These are phyloP conservation scores for Leptestheria dahalacensis DNA, from an alignment of 1,140 invertebrate genomes.

Conservation along the genomic window DNA sequence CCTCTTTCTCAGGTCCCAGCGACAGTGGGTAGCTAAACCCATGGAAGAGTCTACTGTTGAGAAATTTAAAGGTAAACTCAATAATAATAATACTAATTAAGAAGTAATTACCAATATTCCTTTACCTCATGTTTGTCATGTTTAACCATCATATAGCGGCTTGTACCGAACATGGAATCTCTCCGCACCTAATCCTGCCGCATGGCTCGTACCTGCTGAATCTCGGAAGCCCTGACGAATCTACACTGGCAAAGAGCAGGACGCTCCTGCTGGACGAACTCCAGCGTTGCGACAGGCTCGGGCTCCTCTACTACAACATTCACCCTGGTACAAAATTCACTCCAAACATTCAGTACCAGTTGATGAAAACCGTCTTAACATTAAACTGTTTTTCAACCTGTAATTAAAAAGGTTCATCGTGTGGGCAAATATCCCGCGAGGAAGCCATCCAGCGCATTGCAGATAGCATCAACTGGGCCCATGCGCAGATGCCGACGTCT, in stretches of 20 bases:
- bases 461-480: constrained; percentile 33
- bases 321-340: constrained; percentile 31
- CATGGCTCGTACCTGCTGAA: constrained; percentile 40
- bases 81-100: no score
- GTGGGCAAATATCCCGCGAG: constrained; percentile 27
- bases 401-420: constrained; percentile 31
- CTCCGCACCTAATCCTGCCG: constrained; percentile 23
- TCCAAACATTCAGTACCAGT: no score
- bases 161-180: constrained; percentile 19
- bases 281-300: constrained; percentile 32
- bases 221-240: constrained; percentile 31
- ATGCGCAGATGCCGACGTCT: constrained; percentile 25
- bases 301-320: constrained; percentile 35
- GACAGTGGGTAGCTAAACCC: constrained; percentile 34
- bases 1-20: constrained; percentile 32
- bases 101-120: no score
- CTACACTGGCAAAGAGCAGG: constrained; percentile 32
- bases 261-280: constrained; percentile 34
- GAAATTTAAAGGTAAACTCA: constrained; percentile 24
- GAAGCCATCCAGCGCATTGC: constrained; percentile 32
- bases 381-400: no score
- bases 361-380: no score
- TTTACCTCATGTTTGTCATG: no score
- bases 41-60: constrained; percentile 27
- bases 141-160: neutral